Evolutionary conservation across 2,888 invertebrate species (phyloP).

Genomic region (Torymus auratus): DNA sequence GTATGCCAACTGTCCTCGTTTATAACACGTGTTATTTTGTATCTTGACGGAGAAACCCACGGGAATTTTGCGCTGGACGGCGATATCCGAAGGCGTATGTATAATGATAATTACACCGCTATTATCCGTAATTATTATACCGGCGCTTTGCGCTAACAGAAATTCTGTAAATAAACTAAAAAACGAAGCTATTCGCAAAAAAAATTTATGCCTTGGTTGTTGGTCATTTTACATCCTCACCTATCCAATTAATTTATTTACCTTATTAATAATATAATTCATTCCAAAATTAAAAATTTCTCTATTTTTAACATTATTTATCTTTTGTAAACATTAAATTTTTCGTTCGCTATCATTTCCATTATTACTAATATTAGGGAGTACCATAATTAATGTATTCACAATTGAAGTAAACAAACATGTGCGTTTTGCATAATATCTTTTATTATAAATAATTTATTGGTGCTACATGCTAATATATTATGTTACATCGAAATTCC

Average conservation of each 20-base stretch:
- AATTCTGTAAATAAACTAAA: conserved; percentile 56
- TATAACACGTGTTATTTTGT: conserved; percentile 52
- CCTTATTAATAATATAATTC: no score
- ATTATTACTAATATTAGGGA: no score
- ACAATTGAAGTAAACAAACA: neutral
- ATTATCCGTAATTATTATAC: conserved; percentile 39
- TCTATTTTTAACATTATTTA: no score
- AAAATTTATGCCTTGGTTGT: neutral
- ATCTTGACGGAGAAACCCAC: conserved; percentile 30
- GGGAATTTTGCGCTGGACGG: conserved; percentile 30
- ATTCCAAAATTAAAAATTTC: no score
- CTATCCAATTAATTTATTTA: no score
- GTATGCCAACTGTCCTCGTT: conserved; percentile 39
- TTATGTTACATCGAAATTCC: conserved; percentile 45
- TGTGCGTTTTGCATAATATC: neutral
- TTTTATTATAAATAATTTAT: conserved; percentile 52
- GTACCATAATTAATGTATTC: no score
- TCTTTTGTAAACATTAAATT: no score
- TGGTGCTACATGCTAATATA: conserved; percentile 40
- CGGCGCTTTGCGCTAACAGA: conserved; percentile 2
- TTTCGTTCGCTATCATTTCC: no score
- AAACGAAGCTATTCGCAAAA: conserved; percentile 43
- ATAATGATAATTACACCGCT: conserved; percentile 47
- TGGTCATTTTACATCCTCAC: neutral
- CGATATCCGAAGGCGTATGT: conserved; percentile 38